Percentiles rank a stretch among this genome's conserved stretches.
Evolutionary conservation across 2,113 vertebrate genomes (phyloP).

Genomic region (Sebastes fasciatus): DNA sequence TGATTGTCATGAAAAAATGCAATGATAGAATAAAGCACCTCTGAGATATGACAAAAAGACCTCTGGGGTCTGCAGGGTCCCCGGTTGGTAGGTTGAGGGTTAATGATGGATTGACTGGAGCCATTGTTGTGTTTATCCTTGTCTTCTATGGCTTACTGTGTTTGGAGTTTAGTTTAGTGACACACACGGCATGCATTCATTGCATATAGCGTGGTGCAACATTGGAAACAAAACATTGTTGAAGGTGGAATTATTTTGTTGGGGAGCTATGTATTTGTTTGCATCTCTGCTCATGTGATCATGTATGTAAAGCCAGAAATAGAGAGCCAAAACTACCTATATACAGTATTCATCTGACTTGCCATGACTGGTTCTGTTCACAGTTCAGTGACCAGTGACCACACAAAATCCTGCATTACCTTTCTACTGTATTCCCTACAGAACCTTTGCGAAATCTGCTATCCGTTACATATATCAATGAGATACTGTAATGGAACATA

Average conservation of each 20-base stretch:
- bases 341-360: neutral
- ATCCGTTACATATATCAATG: neutral
- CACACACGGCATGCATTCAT: neutral
- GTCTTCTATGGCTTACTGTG: neutral
- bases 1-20: no score
- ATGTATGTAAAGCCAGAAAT: neutral
- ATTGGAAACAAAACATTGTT: neutral
- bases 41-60: no score
- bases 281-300: neutral
- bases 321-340: neutral
- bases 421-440: neutral
- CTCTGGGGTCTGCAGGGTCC: no score
- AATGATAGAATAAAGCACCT: no score
- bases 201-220: neutral
- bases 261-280: neutral
- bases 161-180: neutral
- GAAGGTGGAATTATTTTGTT: neutral
- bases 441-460: neutral
- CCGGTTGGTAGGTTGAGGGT: no score
- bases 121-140: neutral
- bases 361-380: neutral
- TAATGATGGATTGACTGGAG: neutral
- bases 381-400: neutral
- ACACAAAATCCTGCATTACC: neutral
- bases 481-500: conserved; percentile 2